Evolutionary conservation across 2,888 invertebrate species (phyloP).

Genomic region (Dyspetes luteomarginatus): DNA sequence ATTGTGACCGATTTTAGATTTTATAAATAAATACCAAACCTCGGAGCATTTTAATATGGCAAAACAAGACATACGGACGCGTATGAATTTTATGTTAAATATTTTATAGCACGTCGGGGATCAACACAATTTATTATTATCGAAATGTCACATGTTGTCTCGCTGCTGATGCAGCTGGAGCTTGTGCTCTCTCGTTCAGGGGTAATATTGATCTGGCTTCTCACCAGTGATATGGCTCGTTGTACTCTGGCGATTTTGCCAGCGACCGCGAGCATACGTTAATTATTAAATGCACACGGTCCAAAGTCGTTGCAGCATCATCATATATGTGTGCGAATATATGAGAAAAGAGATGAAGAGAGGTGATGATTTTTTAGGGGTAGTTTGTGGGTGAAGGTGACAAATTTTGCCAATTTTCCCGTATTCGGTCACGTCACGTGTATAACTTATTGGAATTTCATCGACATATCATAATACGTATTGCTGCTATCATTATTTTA

Average conservation of each 20-base stretch:
- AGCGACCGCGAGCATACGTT: constrained; percentile 18
- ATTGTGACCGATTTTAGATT: not conserved
- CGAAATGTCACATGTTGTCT: constrained; percentile 27
- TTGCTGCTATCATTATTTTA: constrained; percentile 33
- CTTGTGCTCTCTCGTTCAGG: not conserved
- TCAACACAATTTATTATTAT: constrained; percentile 9
- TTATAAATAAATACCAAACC: constrained; percentile 22
- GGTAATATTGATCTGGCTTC: constrained; percentile 42
- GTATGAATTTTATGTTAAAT: constrained; percentile 22
- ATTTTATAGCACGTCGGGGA: constrained; percentile 23
- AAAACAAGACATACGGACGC: not conserved
- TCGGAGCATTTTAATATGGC: not conserved
- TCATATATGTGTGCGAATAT: not conserved
- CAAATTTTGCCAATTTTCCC: constrained; percentile 28
- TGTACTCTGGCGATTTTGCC: not conserved
- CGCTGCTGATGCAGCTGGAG: not conserved
- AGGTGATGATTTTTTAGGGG: not conserved
- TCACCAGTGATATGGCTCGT: constrained; percentile 14
- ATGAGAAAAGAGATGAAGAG: not conserved
- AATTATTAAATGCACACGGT: constrained; percentile 29
- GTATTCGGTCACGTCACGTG: not conserved
- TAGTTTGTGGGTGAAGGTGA: not conserved
- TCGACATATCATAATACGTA: not conserved
- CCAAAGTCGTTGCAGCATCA: constrained; percentile 5
- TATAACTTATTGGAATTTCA: constrained; percentile 10